Percentiles rank a stretch among this genome's conserved stretches.
These are phyloP conservation scores for Caranx melampygus DNA, from an alignment of 2,113 vertebrate species.

Conservation along the genomic window DNA sequence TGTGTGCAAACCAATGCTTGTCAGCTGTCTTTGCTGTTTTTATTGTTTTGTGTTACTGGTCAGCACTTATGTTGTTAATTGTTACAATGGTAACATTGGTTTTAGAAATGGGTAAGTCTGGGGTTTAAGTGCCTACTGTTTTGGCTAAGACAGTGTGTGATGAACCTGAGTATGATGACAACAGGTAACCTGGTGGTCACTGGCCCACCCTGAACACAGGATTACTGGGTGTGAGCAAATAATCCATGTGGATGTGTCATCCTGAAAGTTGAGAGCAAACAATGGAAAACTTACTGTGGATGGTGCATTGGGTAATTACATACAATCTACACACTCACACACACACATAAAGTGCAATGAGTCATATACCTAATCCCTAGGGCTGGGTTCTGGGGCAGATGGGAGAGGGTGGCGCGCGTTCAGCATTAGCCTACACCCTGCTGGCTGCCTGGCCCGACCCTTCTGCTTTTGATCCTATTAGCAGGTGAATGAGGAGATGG, in stretches of 20 bases:
- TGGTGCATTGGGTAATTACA: conserved; percentile 64
- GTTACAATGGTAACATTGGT: no score
- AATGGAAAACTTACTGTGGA: conserved; percentile 73
- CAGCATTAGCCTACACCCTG: conserved; percentile 65
- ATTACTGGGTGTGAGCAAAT: conserved; percentile 61
- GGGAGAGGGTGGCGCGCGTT: conserved; percentile 70
- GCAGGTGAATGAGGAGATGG: conserved; percentile 75
- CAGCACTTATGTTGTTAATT: no score
- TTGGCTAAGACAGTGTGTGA: no score
- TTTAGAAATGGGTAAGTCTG: no score
- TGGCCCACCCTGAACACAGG: not conserved
- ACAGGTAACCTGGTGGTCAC: not conserved
- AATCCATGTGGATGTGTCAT: conserved; percentile 75
- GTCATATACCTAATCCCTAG: conserved; percentile 72
- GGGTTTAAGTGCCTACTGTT: no score
- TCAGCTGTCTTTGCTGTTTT: no score
- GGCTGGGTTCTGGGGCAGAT: conserved; percentile 76
- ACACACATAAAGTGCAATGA: conserved; percentile 46
- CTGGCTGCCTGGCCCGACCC: conserved; percentile 63
- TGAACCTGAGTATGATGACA: no score
- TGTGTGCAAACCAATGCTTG: no score
- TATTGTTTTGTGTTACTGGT: no score
- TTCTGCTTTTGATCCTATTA: conserved; percentile 83
- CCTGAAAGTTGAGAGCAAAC: conserved; percentile 73
- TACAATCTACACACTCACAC: conserved; percentile 41